These are phyloP conservation scores for Augiades crinisus DNA, from an alignment of 2,888 invertebrate species.

Conservation along the genomic window DNA sequence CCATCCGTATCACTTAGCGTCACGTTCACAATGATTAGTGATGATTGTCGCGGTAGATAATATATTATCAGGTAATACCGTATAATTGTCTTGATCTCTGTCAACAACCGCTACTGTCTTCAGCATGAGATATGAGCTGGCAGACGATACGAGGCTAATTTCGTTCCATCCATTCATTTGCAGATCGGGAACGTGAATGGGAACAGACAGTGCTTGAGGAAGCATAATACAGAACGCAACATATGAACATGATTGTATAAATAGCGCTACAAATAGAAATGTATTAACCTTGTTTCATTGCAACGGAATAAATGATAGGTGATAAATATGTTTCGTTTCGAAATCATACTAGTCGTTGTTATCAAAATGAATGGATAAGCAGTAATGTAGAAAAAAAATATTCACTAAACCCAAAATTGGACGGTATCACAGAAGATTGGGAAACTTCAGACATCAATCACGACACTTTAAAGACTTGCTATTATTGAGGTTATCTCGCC, in stretches of 20 bases:
- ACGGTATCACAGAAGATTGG: too few relatives aligned
- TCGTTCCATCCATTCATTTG: constrained; percentile 74
- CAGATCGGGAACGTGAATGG: constrained; percentile 67
- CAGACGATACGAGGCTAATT: constrained; percentile 71
- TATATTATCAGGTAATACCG: constrained; percentile 66
- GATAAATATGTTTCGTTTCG: too few relatives aligned
- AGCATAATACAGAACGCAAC: constrained; percentile 42
- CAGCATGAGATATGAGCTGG: constrained; percentile 70
- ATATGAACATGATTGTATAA: constrained; percentile 62
- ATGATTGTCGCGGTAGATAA: constrained; percentile 57
- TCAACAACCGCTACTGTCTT: constrained; percentile 61
- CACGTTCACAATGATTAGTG: constrained; percentile 62
- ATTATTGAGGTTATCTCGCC: too few relatives aligned
- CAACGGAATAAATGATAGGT: not conserved
- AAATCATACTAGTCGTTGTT: too few relatives aligned
- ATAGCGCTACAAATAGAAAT: constrained; percentile 53
- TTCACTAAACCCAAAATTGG: too few relatives aligned
- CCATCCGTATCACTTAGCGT: constrained; percentile 55
- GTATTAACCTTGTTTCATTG: constrained; percentile 33
- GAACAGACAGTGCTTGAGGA: constrained; percentile 58
- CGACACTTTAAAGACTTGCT: too few relatives aligned
- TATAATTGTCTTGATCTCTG: constrained; percentile 66
- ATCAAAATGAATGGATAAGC: too few relatives aligned
- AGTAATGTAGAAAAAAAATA: too few relatives aligned
- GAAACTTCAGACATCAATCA: too few relatives aligned